Conservation (phyloP, 2,797 vertebrate species). For the Sorex maritimensis region DNA sequence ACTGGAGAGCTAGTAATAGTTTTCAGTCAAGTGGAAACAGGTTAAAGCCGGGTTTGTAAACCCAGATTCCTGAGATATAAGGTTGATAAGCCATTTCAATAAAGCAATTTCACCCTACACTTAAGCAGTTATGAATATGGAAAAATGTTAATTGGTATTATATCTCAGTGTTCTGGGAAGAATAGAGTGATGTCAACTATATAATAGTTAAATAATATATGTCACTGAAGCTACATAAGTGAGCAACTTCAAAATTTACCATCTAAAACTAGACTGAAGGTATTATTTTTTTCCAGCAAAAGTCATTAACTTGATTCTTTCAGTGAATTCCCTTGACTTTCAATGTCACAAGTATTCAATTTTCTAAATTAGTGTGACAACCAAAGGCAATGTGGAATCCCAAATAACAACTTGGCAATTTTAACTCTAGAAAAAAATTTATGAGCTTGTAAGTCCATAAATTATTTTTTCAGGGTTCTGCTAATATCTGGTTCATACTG, state of each 20-base stretch:
- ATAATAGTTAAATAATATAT: neutral
- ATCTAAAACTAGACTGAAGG: neutral
- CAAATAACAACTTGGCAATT: neutral
- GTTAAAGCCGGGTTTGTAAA: neutral
- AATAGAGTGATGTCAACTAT: neutral
- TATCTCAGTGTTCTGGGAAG: neutral
- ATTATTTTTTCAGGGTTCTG: neutral
- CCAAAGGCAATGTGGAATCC: neutral
- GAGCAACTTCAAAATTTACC: neutral
- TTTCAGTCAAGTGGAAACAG: neutral
- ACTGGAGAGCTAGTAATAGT: neutral
- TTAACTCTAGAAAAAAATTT: neutral
- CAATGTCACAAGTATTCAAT: neutral
- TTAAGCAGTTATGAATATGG: neutral
- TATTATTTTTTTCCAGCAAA: neutral
- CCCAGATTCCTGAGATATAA: neutral
- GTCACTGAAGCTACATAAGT: neutral
- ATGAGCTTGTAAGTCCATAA: neutral
- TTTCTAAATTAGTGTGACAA: constrained; percentile 10
- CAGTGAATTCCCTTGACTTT: neutral
- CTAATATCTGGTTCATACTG: neutral
- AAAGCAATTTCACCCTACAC: neutral
- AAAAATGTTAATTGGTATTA: neutral
- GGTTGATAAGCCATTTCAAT: neutral
- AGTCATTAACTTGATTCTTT: constrained; percentile 3